Conservation (phyloP, 2,113 vertebrate species). For the Columbina picui region DNA sequence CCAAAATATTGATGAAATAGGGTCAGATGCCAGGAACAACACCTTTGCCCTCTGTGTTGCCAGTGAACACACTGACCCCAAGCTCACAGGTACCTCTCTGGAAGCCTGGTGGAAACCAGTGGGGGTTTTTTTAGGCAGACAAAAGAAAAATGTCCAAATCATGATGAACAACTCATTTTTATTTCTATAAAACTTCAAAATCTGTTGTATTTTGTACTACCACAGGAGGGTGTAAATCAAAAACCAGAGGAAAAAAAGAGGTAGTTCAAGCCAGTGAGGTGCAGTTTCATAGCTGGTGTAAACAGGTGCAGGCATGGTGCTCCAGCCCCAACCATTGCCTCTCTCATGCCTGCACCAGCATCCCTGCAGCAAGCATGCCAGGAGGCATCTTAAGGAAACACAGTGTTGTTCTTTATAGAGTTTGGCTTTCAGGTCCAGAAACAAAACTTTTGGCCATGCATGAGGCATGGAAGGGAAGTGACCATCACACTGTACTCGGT, state of each 20-base stretch:
- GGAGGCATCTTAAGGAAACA: neutral
- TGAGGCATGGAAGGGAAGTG: neutral
- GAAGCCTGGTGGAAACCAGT: fast-evolving
- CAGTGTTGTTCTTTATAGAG: neutral
- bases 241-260: neutral
- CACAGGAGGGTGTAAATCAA: neutral
- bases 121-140: neutral
- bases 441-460: neutral
- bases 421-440: neutral
- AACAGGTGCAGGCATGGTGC: fast-evolving
- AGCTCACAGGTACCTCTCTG: neutral
- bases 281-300: fast-evolving
- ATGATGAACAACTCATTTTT: neutral
- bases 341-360: neutral
- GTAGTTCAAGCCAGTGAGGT: fast-evolving
- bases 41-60: neutral
- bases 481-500: no score
- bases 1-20: neutral
- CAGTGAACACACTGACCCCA: neutral
- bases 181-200: neutral
- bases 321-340: neutral
- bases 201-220: neutral
- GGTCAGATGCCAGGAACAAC: neutral
- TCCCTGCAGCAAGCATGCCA: neutral
- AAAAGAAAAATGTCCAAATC: neutral